phyloP scores from a whole-genome alignment of 1,140 invertebrate species.

The Dendrolimus kikuchii region DNA sequence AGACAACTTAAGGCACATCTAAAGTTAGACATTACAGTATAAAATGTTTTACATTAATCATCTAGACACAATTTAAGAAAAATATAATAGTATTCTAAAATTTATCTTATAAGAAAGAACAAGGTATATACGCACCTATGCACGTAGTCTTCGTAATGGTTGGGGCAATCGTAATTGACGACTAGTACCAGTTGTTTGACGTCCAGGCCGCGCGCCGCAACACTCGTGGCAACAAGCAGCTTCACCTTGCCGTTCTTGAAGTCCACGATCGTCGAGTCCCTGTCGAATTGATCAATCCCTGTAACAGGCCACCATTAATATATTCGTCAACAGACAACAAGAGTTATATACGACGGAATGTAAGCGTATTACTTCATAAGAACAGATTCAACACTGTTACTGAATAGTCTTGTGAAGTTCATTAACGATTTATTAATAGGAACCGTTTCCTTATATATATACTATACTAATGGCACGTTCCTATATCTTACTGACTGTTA shows the following conservation, averaged over 20 bases:
- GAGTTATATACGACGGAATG: slow-evolving; percentile 4
- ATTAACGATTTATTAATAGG: too few relatives aligned
- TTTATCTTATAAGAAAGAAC: too few relatives aligned
- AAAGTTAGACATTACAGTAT: too few relatives aligned
- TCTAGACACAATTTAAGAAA: too few relatives aligned
- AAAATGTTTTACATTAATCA: too few relatives aligned
- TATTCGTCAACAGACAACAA: slow-evolving; percentile 33
- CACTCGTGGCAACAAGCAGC: slow-evolving; percentile 93
- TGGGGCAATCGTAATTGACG: slow-evolving; percentile 99
- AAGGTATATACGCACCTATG: slow-evolving; percentile 75
- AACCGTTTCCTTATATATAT: too few relatives aligned
- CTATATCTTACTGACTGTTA: too few relatives aligned
- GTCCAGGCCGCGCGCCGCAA: slow-evolving; percentile 96
- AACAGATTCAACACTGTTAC: too few relatives aligned
- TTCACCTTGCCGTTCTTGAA: slow-evolving; percentile 96
- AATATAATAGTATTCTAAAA: too few relatives aligned
- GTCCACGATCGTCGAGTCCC: slow-evolving; percentile 97
- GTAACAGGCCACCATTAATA: slow-evolving; percentile 61
- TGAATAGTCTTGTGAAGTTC: too few relatives aligned
- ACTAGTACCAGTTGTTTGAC: slow-evolving; percentile 98
- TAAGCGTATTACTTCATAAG: slow-evolving; percentile 7
- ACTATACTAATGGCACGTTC: too few relatives aligned
- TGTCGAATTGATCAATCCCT: slow-evolving; percentile 97
- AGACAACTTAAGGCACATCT: too few relatives aligned
- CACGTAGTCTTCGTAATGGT: slow-evolving; percentile 99